Conservation (phyloP, 2,888 invertebrate species). For the Trissolcus brochymenae region DNA sequence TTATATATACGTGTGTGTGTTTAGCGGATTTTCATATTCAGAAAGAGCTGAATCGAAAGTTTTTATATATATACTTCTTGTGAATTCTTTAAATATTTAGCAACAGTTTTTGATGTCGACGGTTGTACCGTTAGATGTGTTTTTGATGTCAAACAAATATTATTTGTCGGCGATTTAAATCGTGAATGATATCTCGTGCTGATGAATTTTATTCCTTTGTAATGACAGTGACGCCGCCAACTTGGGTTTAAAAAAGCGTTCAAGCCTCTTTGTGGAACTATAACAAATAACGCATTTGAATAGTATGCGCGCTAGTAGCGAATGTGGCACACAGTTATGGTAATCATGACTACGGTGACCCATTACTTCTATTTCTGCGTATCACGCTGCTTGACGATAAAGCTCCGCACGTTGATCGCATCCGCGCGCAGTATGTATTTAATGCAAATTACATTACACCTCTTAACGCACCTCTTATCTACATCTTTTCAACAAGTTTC, state of each 20-base stretch:
- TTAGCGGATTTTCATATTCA: too few relatives aligned
- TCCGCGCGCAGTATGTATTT: constrained; percentile 18
- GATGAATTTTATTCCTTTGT: constrained; percentile 4
- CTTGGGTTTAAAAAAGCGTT: background rate
- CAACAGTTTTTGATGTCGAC: constrained; percentile 12
- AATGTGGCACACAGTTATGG: constrained; percentile 52
- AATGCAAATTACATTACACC: constrained; percentile 21
- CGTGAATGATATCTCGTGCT: constrained; percentile 4
- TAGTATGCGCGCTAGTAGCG: constrained; percentile 33
- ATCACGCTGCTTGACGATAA: constrained; percentile 44
- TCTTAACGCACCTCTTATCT: constrained; percentile 30
- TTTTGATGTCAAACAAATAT: constrained; percentile 28
- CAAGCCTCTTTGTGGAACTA: constrained; percentile 4
- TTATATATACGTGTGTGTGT: too few relatives aligned
- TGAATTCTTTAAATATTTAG: constrained; percentile 8
- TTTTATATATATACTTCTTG: background rate
- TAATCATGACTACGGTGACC: constrained; percentile 53
- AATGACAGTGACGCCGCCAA: background rate
- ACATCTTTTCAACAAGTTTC: constrained; percentile 15
- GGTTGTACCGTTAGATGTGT: constrained; percentile 16
- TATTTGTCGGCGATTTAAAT: constrained; percentile 17
- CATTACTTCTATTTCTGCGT: constrained; percentile 52
- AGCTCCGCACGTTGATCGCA: constrained; percentile 24
- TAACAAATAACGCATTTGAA: constrained; percentile 42
- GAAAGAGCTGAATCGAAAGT: background rate